Base-by-base conservation (phyloP, 2,888 invertebrate genomes). In the Diloba caeruleocephala region DNA sequence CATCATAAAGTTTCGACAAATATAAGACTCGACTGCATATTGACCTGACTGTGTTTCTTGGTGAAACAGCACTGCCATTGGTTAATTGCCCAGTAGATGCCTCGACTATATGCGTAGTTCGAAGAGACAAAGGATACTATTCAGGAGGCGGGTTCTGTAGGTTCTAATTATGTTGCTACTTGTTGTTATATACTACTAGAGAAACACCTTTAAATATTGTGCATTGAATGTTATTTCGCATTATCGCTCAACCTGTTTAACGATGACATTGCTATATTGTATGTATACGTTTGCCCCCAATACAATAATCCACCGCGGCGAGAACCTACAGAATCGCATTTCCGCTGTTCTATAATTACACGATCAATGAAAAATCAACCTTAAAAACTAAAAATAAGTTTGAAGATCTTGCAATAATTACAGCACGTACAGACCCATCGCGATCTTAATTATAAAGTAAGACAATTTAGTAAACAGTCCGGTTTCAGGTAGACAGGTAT, bases 281-380 rank as follows among this genome's bases (percentile, higher is more conserved):
- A 12, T 28, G 6, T 6, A 12, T 12, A 12, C 25, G 44, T 51
- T 17, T 25, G 13, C 12, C 37, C 41, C 37, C n/a, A n/a, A 32
- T 33, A 38, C 44, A 53, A 13, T 28, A 36, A 25, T 26, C 43
- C 12, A 23, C 37, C 21, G 17, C 36, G 36, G 39, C 34, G 49
- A 45, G 25, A 26, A 36, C 43, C 17, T 15, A 32, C 14, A 32
- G 34, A 38, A 42, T 34, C 17, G 26, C n/a, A 56, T 34, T 9
- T 28, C 21, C 17, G 9, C 37, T 9, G 9, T 42, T 45, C 33
- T 31, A 42, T 26, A 42, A 58, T 37, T 37, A 58, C 43, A 65
- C 43, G 62, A 44, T 59, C 43, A 48, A 49, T 52, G 46, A 54
- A 41, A 50, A 66, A 66, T 63, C 60, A 58, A 60, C 57, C 64